A percentile compares a stretch with the other conserved stretches of the same genome.
phyloP scores from a whole-genome alignment of 2,113 vertebrate species.

The Melanerpes aurifrons region DNA sequence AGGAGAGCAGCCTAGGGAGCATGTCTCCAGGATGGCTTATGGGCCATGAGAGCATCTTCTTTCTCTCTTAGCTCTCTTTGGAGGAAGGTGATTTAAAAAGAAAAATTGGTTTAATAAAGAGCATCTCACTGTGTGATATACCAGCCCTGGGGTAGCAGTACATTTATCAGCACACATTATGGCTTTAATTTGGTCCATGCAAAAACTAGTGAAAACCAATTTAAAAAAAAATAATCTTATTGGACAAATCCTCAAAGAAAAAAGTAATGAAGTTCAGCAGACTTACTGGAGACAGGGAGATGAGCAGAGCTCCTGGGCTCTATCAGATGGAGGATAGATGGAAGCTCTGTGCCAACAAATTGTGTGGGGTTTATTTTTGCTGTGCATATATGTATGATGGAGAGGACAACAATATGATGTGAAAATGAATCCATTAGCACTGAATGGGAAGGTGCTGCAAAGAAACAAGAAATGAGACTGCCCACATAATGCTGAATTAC shows the following conservation, averaged over 20 bases:
- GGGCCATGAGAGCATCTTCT: neutral
- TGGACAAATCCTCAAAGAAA: neutral
- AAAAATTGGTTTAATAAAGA: slow-evolving; percentile 62
- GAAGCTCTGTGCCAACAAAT: neutral
- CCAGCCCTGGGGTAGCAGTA: neutral
- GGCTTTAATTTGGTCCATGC: slow-evolving; percentile 30
- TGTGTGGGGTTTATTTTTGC: neutral
- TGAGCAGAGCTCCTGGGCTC: neutral
- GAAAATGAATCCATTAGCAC: neutral
- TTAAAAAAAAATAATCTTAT: neutral
- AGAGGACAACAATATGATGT: neutral
- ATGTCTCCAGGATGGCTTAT: neutral
- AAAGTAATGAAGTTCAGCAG: neutral
- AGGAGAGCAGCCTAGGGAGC: neutral
- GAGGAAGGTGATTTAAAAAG: slow-evolving; percentile 37
- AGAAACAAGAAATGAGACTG: neutral
- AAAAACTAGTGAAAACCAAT: slow-evolving; percentile 3
- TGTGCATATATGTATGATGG: rapidly evolving
- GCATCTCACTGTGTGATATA: neutral
- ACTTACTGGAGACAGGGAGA: neutral
- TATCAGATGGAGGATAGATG: neutral
- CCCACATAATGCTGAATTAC: neutral
- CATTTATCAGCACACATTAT: slow-evolving; percentile 35
- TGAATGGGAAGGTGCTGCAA: neutral
- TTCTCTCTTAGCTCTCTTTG: neutral